Evolutionary conservation across 2,888 invertebrate genomes (phyloP), one percentile per base, ranked within the genome.

Genomic region (Crematogaster levior): DNA sequence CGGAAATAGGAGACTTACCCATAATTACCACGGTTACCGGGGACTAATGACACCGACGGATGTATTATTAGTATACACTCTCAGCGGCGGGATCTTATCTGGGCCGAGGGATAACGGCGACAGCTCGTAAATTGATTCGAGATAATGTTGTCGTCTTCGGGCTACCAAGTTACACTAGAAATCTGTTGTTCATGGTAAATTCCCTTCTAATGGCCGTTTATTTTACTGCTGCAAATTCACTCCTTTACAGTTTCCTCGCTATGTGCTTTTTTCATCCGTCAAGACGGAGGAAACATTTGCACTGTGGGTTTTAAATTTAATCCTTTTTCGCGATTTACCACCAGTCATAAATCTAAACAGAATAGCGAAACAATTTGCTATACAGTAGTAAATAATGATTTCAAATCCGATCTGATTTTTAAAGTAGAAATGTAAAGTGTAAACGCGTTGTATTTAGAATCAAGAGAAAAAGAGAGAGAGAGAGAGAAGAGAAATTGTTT

Each of bases 191-290:
- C 68, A 82, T 65, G 79, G 73, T 63, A 86, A 88, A 88, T 89
- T 89, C 63, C 73, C 60, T 85, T 75, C 80, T 83, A 88, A 75
- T 85, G 84, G 68, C 74, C 79, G 82, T 85, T 84, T 85, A 84
- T 85, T 86, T 86, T 81, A 37, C 51, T 66, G 34, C 51, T 24
- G 24, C 34, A 21, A 48, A 6, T 68, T 56, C 12, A 51, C 7
- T 21, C 18, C 37, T 53, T 56, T 27, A 34, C 40, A n/a, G 34
- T 51, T 37, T 9, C 6, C 18, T 65, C 34, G 3, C 6, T 9
- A 0, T 68, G 21, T 21, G 12, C 37, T 51, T 12, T 18, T 18
- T 46, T 72, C 3, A 21, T 61, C 66, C 18, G 9, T 37, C 40
- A 3, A 51, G n/a, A 48, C 30, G 4, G 30, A 18, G 7, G 15